Percentiles rank a stretch among this genome's conserved stretches.
Conservation (phyloP, 2,888 invertebrate species). For the Latrodectus hesperus region DNA sequence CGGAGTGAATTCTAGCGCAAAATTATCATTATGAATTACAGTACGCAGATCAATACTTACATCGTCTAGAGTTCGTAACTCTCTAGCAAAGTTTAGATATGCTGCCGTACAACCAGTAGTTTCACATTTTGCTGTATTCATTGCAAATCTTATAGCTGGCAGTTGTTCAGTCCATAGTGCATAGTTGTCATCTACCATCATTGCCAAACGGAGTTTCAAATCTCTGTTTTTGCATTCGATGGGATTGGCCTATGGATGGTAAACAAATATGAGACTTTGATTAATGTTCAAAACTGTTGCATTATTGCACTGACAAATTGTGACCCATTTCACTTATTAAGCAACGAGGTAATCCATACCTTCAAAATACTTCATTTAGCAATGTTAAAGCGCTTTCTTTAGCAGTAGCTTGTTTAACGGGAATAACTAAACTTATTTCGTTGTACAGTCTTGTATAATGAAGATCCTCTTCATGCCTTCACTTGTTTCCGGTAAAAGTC, state of each 20-base stretch:
- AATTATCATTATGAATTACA: slow-evolving; percentile 30
- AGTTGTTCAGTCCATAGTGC: slow-evolving; percentile 9
- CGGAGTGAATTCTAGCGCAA: slow-evolving; percentile 4
- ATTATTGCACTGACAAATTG: slow-evolving; percentile 18
- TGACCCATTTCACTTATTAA: slow-evolving; percentile 45
- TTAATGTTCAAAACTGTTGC: slow-evolving; percentile 5
- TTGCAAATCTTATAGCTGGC: slow-evolving; percentile 23
- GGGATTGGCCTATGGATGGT: slow-evolving; percentile 51
- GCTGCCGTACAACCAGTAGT: slow-evolving; percentile 14
- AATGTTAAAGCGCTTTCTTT: neutral
- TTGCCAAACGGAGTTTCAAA: slow-evolving; percentile 31
- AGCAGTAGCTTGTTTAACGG: slow-evolving; percentile 1
- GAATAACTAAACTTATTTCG: slow-evolving; percentile 39
- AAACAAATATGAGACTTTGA: slow-evolving; percentile 14
- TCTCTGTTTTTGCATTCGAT: slow-evolving; percentile 39
- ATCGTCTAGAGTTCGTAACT: slow-evolving; percentile 24
- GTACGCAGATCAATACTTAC: neutral
- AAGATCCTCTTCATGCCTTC: neutral
- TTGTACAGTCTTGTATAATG: too few relatives aligned
- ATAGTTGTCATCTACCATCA: slow-evolving; percentile 24
- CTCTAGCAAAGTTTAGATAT: slow-evolving; percentile 21
- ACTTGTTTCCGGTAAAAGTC: slow-evolving; percentile 2
- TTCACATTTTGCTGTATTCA: slow-evolving; percentile 22
- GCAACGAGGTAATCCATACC: slow-evolving; percentile 27
- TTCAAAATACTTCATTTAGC: slow-evolving; percentile 24